Percentiles rank a stretch among this genome's conserved stretches.
Evolutionary conservation across 2,113 vertebrate genomes (phyloP).

Genomic region (Bufo gargarizans): DNA sequence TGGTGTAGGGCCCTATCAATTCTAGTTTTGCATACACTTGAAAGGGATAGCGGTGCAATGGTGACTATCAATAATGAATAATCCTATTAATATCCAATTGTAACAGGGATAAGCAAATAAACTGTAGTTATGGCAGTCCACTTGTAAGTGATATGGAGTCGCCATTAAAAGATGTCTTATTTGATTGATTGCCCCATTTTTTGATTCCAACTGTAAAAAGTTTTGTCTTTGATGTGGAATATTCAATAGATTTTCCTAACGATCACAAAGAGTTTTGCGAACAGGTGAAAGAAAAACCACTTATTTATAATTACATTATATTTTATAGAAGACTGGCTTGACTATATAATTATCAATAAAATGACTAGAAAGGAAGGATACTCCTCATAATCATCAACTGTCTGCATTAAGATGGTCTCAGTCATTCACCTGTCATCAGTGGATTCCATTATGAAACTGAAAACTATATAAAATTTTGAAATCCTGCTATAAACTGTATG

Average conservation of each 20-base stretch:
- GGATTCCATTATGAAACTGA: not conserved
- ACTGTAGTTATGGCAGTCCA: too few relatives aligned
- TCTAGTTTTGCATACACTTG: too few relatives aligned
- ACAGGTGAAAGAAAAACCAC: not conserved
- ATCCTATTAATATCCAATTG: too few relatives aligned
- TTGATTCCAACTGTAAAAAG: too few relatives aligned
- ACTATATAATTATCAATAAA: constrained; percentile 26
- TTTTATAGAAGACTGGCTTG: not conserved
- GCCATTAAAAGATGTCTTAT: too few relatives aligned
- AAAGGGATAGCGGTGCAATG: too few relatives aligned
- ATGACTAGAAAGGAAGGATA: not conserved
- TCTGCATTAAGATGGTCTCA: not conserved
- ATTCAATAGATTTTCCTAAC: not conserved
- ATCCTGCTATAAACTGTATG: not conserved
- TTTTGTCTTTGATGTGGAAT: not conserved
- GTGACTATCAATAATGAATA: too few relatives aligned
- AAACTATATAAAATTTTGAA: not conserved
- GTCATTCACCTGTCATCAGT: not conserved
- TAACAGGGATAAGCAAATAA: too few relatives aligned
- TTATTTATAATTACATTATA: not conserved
- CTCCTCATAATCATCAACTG: constrained; percentile 10
- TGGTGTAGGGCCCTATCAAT: too few relatives aligned
- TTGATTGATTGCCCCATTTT: too few relatives aligned
- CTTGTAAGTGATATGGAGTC: too few relatives aligned
- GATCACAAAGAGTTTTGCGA: not conserved